Base-by-base conservation (phyloP, 2,113 vertebrate genomes). In the Datnioides undecimradiatus region DNA sequence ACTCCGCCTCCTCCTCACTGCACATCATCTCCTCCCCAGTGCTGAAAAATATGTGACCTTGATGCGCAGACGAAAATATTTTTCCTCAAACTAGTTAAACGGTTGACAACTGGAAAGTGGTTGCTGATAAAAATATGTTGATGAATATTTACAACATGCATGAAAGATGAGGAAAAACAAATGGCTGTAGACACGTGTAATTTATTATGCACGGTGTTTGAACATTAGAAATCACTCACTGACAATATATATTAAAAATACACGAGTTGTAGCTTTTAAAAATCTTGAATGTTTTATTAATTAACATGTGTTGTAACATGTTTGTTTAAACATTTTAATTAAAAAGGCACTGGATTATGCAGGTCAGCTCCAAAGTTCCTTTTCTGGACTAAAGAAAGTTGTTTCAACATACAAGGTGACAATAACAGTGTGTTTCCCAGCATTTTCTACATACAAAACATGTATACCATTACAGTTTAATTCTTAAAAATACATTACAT, bases 401-500 rank as follows among this genome's bases (percentile, higher is more conserved):
- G 71, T 76, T 87, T 73, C 23, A 82, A 73, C 52, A 63, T 58
- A 68, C 73, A 84, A 73, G 49, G 68, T 72, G 62, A 77, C 59
- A 85, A 86, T 40, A 75, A 70, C 71, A 48, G 55, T 83, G 83
- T 57, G 55, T 83, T 87, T 79, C 69, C 49, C 64, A 67, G 14
- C 5, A 63, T 72, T 54, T 73, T 81, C 89, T 86, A 83, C 66
- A 88, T 81, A 90, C 82, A 90, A 88, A 92, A 92, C 60, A 80
- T 48, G 34, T 73, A 88, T 67, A 82, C 29, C 51, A 80, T 90
- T 83, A 86, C 51, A 85, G 64, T 80, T 88, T 27, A 25, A 82
- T 88, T 88, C 48, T 73, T 89, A 77, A 92, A 93, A 93, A 92
- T 91, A 92, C 63, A 91, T 90, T 89, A 86, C 78, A 93, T 90